These are phyloP conservation scores for Bagarius yarrelli DNA, from an alignment of 2,113 vertebrate genomes.

Conservation along the genomic window DNA sequence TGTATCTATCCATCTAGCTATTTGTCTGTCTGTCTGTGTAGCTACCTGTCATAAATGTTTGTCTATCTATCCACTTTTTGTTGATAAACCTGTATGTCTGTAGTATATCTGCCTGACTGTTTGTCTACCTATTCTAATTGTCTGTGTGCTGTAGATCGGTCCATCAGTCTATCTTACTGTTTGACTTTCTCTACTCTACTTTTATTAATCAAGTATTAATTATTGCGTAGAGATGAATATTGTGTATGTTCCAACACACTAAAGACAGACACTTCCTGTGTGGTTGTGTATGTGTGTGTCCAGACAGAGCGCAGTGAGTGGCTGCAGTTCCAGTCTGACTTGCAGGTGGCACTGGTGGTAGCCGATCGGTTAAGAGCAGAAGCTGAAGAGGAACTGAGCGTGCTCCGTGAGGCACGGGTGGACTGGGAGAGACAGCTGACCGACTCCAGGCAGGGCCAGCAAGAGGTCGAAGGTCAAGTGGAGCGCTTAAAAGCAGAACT, in stretches of 20 bases:
- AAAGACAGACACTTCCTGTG: background rate
- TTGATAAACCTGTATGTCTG: background rate
- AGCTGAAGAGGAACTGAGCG: conserved; percentile 70
- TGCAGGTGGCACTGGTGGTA: conserved; percentile 77
- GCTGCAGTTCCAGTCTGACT: conserved; percentile 78
- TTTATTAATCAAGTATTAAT: too few species aligned
- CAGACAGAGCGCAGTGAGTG: conserved; percentile 74
- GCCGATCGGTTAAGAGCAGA: conserved; percentile 74
- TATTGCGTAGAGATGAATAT: background rate
- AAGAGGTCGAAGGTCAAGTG: conserved; percentile 63
- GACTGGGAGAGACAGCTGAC: conserved; percentile 65
- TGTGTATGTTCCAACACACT: background rate
- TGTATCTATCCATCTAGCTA: too few species aligned
- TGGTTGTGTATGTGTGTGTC: conserved; percentile 7
- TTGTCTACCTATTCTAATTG: background rate
- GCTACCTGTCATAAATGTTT: too few species aligned
- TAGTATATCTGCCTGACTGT: background rate
- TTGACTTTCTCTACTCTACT: background rate
- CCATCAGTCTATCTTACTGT: background rate
- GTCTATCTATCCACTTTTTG: background rate
- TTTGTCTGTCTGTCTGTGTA: too few species aligned
- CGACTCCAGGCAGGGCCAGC: conserved; percentile 58
- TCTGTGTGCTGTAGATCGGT: background rate
- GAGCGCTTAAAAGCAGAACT: conserved; percentile 61
- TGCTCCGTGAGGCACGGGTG: conserved; percentile 53